Base-by-base conservation (phyloP, 2,113 vertebrate genomes). In the Chloebia gouldiae region DNA sequence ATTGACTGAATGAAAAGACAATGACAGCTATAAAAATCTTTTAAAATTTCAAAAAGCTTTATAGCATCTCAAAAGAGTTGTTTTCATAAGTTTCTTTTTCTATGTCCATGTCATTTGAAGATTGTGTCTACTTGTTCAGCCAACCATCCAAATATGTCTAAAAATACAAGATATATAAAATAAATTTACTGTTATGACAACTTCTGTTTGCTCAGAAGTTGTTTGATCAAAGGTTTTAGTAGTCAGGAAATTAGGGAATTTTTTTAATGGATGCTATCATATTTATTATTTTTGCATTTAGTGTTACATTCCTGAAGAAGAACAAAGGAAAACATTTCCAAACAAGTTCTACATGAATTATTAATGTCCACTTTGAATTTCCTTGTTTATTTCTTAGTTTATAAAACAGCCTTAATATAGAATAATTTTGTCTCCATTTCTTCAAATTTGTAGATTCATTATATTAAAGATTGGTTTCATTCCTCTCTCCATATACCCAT, bases 271-370 rank as follows among this genome's bases (percentile, higher is more conserved):
- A 72, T 80, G 17, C 31, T 90, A 42, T 86, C 10, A 6, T 92
- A 23, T 21, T 71, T 83, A 42, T 63, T 91, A 37, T 70, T 57
- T 23, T 49, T 66, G 25, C 37, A 54, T 60, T 63, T 64, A 50
- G 80, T 5, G 0, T 59, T 61, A 63, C 9, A 19, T 80, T 95
- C 65, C 81, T 87, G 57, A 78, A 78, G 35, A 65, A 93, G 22
- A 70, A 82, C 56, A 63, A 94, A 91, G 78, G 49, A 69, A 86
- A 92, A 22, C 7, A 31, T 94, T 94, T 88, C 64, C 85, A 59
- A 56, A 54, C 24, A 35, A 81, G 39, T 88, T 83, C 68, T 79
- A 23, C 19, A 4, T 81, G 37, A 84, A 82, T 77, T 95, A 51
- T 88, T 69, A 63, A 12, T 49, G 35, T 81, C 88, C 66, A 10